These are phyloP conservation scores for Malthinus flaveolus DNA, from an alignment of 2,888 invertebrate species.

Conservation along the genomic window DNA sequence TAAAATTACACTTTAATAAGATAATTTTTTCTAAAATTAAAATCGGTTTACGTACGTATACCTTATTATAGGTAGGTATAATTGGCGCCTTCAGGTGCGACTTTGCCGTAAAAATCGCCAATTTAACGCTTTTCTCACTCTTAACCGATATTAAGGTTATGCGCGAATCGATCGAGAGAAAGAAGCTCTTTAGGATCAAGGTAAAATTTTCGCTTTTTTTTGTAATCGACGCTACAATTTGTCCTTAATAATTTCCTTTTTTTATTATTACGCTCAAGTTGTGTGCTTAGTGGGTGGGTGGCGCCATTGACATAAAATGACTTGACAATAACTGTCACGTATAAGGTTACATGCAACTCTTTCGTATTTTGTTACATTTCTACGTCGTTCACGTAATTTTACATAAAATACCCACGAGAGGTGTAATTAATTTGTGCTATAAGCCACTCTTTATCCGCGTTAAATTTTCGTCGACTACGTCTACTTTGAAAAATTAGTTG, in stretches of 20 bases:
- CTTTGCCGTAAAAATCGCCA: neutral
- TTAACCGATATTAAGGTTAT: constrained; percentile 3
- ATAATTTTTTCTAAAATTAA: too few relatives aligned
- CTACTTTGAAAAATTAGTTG: too few relatives aligned
- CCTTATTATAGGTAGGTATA: too few relatives aligned
- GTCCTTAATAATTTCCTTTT: constrained; percentile 3
- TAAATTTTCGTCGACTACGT: too few relatives aligned
- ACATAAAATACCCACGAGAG: constrained; percentile 7
- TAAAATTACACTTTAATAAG: too few relatives aligned
- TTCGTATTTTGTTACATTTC: constrained; percentile 16
- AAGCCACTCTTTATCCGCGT: too few relatives aligned
- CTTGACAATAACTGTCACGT: constrained; percentile 22
- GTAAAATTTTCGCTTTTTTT: constrained; percentile 2
- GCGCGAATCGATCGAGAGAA: neutral
- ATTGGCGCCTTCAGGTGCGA: neutral
- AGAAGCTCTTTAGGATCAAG: constrained; percentile 5
- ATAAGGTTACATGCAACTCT: constrained; percentile 18
- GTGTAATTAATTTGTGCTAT: constrained; percentile 7
- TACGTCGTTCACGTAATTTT: constrained; percentile 12
- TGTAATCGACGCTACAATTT: neutral
- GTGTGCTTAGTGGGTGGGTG: constrained; percentile 21
- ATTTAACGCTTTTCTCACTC: neutral
- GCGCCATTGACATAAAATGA: constrained; percentile 23
- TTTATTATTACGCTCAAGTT: neutral
- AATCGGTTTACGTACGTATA: too few relatives aligned